Conservation (phyloP, 2,888 invertebrate species). For the Stenodera caucasica region DNA sequence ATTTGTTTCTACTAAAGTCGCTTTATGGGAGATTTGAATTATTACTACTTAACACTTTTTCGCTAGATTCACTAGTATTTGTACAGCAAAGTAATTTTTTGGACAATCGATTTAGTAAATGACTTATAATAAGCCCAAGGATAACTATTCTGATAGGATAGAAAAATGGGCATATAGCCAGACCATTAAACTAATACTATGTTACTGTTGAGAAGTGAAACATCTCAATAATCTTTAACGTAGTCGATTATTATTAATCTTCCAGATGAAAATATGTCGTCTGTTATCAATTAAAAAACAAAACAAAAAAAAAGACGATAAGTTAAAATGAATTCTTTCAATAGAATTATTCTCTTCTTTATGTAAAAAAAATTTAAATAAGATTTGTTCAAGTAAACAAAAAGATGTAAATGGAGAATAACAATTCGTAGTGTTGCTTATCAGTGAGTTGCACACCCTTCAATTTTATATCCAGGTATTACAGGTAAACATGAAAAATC, state of each 20-base stretch:
- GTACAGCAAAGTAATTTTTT: no score
- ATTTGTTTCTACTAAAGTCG: background rate
- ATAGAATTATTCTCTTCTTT: background rate
- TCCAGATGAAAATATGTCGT: no score
- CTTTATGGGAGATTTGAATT: background rate
- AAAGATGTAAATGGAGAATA: background rate
- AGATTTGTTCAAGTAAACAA: background rate
- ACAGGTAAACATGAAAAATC: conserved; percentile 28
- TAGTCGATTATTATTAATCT: no score
- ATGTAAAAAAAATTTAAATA: background rate
- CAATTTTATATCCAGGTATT: conserved; percentile 26
- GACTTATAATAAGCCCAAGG: conserved; percentile 20
- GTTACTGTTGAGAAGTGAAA: conserved; percentile 26
- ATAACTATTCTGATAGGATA: conserved; percentile 27
- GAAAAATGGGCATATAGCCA: conserved; percentile 33
- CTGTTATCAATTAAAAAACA: no score
- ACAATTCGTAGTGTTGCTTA: conserved; percentile 21
- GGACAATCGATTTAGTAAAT: background rate
- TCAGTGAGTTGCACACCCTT: conserved; percentile 30
- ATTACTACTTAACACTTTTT: background rate
- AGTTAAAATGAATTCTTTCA: no score
- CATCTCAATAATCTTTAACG: conserved; percentile 13
- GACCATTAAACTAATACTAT: conserved; percentile 28
- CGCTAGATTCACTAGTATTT: background rate
- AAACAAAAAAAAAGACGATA: no score